Evolutionary conservation across 2,797 vertebrate species (phyloP).

Genomic region (Ctenochaetus hawaiiensis): DNA sequence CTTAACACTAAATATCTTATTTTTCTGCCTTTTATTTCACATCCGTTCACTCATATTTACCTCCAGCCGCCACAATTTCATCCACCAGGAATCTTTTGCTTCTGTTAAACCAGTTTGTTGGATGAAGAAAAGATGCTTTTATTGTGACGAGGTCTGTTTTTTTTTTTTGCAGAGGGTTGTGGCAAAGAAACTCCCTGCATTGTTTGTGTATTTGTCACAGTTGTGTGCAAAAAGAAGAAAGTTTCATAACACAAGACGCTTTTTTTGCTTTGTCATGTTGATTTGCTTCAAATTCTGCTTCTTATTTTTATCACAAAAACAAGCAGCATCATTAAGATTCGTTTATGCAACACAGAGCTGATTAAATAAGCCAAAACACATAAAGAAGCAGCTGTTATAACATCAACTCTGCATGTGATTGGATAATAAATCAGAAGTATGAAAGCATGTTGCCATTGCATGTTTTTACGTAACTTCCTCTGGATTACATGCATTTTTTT

Average conservation of each 20-base stretch:
- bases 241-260: not conserved
- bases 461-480: not conserved
- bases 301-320: no score
- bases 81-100: not conserved
- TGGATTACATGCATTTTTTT: not conserved
- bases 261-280: conserved; percentile 9
- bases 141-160: not conserved
- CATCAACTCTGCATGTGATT: not conserved
- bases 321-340: not conserved
- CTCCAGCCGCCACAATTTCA: not conserved
- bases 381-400: not conserved
- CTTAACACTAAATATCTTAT: no score
- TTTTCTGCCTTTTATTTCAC: not conserved
- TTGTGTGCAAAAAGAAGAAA: conserved; percentile 1
- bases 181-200: not conserved
- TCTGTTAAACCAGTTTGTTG: not conserved
- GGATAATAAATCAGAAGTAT: not conserved
- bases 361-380: no score
- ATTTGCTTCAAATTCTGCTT: not conserved
- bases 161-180: not conserved
- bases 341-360: not conserved
- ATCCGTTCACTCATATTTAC: not conserved
- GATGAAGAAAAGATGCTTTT: not conserved
- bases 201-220: not conserved
- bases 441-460: not conserved